Conservation (phyloP, 2,888 invertebrate genomes). For the Steinernema carpocapsae region DNA sequence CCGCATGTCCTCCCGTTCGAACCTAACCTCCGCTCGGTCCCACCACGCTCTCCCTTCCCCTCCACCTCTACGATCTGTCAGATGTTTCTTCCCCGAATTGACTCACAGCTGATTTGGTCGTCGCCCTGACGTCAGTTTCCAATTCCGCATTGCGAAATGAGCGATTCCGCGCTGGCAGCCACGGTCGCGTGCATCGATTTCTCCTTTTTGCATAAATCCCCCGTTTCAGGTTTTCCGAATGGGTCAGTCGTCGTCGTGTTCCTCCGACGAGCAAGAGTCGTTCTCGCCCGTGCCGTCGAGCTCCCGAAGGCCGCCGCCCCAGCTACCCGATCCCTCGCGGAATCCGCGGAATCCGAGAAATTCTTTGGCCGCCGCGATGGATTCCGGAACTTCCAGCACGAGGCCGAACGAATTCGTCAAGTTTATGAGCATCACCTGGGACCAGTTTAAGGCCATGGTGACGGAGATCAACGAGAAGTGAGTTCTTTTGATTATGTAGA, state of each 20-base stretch:
- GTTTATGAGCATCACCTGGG: constrained; percentile 10
- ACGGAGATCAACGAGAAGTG: constrained; percentile 15
- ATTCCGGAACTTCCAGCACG: constrained; percentile 25
- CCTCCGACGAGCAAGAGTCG: constrained; percentile 4
- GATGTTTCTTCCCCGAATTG: background rate
- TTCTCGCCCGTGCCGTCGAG: background rate
- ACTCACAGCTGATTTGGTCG: constrained; percentile 3
- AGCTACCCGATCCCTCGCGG: background rate
- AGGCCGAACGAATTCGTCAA: constrained; percentile 17
- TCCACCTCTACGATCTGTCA: no score
- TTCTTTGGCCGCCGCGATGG: background rate
- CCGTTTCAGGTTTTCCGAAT: background rate
- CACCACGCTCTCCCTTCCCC: no score
- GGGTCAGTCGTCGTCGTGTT: constrained; percentile 19
- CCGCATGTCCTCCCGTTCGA: no score
- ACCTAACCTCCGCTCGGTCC: no score
- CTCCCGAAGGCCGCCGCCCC: background rate
- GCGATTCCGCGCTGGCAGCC: no score
- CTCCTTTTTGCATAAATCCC: background rate
- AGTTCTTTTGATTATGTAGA: background rate
- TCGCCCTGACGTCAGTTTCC: background rate
- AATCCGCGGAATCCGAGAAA: background rate
- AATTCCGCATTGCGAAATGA: background rate
- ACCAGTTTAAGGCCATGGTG: constrained; percentile 13
- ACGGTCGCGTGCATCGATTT: no score